These are phyloP conservation scores for Phalacrocorax carbo DNA, from an alignment of 2,113 vertebrate species.

Conservation along the genomic window DNA sequence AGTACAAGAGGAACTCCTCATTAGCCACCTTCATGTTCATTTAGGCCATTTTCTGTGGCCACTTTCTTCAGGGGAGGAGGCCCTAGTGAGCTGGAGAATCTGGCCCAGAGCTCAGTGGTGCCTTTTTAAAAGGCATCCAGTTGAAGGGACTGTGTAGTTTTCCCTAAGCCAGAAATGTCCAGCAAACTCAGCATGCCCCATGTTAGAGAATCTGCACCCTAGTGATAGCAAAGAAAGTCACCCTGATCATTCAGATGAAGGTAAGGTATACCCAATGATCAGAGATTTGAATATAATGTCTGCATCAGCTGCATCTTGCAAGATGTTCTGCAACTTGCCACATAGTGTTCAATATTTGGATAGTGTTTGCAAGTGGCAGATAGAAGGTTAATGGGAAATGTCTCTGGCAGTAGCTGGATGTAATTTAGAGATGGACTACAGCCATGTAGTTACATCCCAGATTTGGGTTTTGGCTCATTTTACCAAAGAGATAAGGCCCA, in stretches of 20 bases:
- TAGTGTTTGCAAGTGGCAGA: not conserved
- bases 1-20: not conserved
- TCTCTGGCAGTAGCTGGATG: not conserved
- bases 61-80: not conserved
- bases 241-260: not conserved
- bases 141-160: not conserved
- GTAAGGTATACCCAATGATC: not conserved
- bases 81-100: not conserved
- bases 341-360: not conserved
- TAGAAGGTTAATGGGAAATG: not conserved
- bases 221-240: not conserved
- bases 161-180: not conserved
- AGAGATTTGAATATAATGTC: not conserved
- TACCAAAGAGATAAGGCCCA: not conserved
- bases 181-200: not conserved
- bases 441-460: not conserved
- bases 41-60: not conserved
- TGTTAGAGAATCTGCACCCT: not conserved
- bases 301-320: not conserved
- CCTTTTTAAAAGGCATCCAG: not conserved
- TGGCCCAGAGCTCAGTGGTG: not conserved
- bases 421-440: conserved; percentile 8
- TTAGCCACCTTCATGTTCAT: not conserved
- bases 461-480: not conserved
- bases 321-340: not conserved